These are phyloP conservation scores for Cygnus atratus DNA, from an alignment of 2,113 vertebrate species.

Conservation along the genomic window DNA sequence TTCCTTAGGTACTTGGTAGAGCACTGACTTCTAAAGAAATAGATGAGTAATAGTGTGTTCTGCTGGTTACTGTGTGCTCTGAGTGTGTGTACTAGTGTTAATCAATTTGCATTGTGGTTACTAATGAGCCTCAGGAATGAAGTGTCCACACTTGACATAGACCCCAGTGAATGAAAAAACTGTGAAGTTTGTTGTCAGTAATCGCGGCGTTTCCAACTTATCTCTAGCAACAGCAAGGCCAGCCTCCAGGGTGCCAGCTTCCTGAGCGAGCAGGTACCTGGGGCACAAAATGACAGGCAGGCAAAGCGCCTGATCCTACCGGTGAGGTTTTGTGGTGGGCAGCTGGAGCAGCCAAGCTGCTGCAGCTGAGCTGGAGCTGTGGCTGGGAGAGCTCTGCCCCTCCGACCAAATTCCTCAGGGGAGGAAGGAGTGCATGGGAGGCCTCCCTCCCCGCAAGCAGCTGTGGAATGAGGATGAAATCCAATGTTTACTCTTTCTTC, in stretches of 20 bases:
- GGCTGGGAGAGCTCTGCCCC: neutral
- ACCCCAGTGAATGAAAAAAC: neutral
- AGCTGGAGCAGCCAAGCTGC: neutral
- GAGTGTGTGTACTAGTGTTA: neutral
- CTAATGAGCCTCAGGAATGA: neutral
- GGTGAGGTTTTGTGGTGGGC: neutral
- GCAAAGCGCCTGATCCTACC: neutral
- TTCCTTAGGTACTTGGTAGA: neutral
- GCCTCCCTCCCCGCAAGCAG: conserved; percentile 47
- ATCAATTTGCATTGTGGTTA: neutral
- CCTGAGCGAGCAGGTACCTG: neutral
- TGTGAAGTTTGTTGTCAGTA: neutral
- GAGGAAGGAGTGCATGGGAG: conserved; percentile 28
- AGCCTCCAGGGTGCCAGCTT: neutral
- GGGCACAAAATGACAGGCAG: accelerated
- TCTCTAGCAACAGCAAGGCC: neutral
- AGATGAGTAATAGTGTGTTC: neutral
- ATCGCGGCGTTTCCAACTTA: neutral
- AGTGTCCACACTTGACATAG: neutral
- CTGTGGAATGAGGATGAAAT: conserved; percentile 66
- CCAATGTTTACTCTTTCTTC: conserved; percentile 62
- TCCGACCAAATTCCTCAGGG: conserved; percentile 18
- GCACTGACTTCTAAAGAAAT: neutral
- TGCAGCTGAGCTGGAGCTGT: neutral
- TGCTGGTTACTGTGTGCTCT: neutral